These are phyloP conservation scores for Fundulus diaphanus DNA, from an alignment of 2,797 vertebrate species.

Conservation along the genomic window DNA sequence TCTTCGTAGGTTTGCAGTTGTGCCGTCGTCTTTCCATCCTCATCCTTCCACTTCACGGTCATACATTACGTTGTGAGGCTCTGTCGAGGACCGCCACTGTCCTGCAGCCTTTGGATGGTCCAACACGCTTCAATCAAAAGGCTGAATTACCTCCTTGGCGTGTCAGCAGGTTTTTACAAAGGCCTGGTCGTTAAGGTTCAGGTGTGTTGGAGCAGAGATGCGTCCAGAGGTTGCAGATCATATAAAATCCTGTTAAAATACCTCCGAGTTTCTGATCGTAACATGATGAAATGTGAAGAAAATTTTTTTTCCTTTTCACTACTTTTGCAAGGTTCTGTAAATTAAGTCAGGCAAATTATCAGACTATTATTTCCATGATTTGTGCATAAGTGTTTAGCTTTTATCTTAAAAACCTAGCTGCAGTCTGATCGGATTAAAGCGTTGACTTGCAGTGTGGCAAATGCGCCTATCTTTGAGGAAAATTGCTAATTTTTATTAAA, in stretches of 20 bases:
- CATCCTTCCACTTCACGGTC: background rate
- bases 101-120: no score
- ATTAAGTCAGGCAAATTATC: background rate
- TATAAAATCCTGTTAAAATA: background rate
- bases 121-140: no score
- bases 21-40: background rate
- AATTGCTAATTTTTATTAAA: slow-evolving; percentile 48
- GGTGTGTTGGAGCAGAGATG: no score
- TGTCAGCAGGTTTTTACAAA: no score
- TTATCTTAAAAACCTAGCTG: background rate
- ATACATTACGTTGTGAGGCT: background rate
- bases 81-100: no score
- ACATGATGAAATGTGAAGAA: background rate
- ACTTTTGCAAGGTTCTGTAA: no score
- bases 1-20: background rate
- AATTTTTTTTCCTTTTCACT: no score
- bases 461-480: slow-evolving; percentile 51
- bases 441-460: slow-evolving; percentile 3
- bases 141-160: no score
- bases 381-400: background rate
- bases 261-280: background rate
- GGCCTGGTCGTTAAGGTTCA: no score
- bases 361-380: background rate
- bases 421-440: background rate
- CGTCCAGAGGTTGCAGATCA: background rate